phyloP scores from a whole-genome alignment of 2,888 invertebrate species.

The Alcis repandata region DNA sequence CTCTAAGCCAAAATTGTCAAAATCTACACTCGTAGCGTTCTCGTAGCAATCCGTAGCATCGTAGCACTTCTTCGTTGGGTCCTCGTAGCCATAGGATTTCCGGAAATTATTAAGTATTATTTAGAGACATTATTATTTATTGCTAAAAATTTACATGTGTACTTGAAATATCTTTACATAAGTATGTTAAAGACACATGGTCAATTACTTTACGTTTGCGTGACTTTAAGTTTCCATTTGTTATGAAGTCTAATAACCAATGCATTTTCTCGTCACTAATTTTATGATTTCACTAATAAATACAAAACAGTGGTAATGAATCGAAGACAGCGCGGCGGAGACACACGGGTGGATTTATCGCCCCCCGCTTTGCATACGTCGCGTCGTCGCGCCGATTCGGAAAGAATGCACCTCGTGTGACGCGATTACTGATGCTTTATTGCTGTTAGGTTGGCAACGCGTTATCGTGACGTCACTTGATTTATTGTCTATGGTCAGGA shows the following conservation, averaged over 20 bases:
- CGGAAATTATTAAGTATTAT: not conserved
- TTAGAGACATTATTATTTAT: no score
- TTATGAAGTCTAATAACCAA: not conserved
- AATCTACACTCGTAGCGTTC: conserved; percentile 11
- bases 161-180: no score
- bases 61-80: conserved; percentile 23
- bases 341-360: conserved; percentile 36
- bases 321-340: conserved; percentile 35
- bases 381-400: conserved; percentile 17
- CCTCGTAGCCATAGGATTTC: conserved; percentile 5
- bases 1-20: not conserved
- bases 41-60: conserved; percentile 29
- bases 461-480: conserved; percentile 7
- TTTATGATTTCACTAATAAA: not conserved
- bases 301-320: conserved; percentile 10
- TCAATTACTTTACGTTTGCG: no score
- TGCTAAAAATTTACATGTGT: no score
- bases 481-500: conserved; percentile 1
- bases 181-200: no score
- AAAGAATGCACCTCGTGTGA: conserved; percentile 38
- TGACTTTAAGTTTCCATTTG: not conserved
- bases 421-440: conserved; percentile 37
- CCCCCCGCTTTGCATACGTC: conserved; percentile 32
- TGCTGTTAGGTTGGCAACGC: conserved; percentile 33
- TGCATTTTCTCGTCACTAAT: not conserved